These are phyloP conservation scores for Chamaea fasciata DNA, from an alignment of 2,113 vertebrate genomes.

Conservation along the genomic window DNA sequence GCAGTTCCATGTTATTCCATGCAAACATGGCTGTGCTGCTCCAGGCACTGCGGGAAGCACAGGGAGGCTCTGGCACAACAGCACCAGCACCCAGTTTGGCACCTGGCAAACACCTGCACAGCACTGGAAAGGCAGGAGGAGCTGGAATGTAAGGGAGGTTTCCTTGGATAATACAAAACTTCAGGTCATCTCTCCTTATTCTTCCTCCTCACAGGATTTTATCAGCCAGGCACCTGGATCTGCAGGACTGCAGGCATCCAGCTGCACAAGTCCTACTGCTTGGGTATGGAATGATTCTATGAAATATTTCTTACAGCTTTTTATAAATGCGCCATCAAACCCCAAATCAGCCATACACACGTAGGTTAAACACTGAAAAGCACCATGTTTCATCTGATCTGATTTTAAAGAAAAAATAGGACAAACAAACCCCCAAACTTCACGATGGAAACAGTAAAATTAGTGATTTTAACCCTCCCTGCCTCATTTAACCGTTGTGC, in stretches of 20 bases:
- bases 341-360: background rate
- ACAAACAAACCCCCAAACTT: background rate
- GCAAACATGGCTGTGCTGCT: background rate
- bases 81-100: rapidly evolving
- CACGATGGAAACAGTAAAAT: background rate
- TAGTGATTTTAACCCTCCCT: background rate
- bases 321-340: background rate
- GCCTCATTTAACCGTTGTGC: background rate
- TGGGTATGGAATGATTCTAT: background rate
- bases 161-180: background rate
- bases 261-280: background rate
- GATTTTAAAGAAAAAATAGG: background rate
- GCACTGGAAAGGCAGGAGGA: no score
- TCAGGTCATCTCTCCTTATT: background rate
- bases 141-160: background rate
- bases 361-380: background rate
- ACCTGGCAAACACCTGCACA: background rate
- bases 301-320: background rate
- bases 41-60: rapidly evolving
- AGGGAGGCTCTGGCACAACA: background rate
- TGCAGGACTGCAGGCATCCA: background rate
- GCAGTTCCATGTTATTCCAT: background rate
- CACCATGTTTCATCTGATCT: background rate
- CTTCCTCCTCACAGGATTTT: background rate
- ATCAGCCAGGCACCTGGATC: background rate